phyloP scores from a whole-genome alignment of 1,140 invertebrate genomes.

The Platyura marginata region DNA sequence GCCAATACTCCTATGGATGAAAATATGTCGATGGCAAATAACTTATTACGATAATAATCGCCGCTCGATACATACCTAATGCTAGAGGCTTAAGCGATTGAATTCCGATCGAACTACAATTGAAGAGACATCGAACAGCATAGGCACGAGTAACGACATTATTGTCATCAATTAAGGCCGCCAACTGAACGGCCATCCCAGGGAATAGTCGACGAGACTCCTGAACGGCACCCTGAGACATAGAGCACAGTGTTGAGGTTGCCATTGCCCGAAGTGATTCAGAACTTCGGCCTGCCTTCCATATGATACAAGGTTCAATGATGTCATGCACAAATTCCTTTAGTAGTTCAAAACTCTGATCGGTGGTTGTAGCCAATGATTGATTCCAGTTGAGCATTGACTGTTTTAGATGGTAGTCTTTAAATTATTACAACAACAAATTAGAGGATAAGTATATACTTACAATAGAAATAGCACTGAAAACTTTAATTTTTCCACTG shows the following conservation, averaged over 20 bases:
- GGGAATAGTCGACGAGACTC: slow-evolving; percentile 10
- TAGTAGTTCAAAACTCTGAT: slow-evolving; percentile 11
- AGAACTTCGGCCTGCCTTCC: slow-evolving; percentile 63
- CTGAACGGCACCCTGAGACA: slow-evolving; percentile 35
- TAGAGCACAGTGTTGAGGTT: slow-evolving; percentile 48
- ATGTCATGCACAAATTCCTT: slow-evolving; percentile 28
- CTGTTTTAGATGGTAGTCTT: background rate
- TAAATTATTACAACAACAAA: no score
- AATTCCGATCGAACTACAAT: slow-evolving; percentile 11
- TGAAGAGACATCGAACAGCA: slow-evolving; percentile 13
- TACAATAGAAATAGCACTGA: slow-evolving; percentile 15
- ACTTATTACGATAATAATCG: slow-evolving; percentile 10
- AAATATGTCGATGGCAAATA: slow-evolving; percentile 20
- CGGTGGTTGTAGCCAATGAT: slow-evolving; percentile 8
- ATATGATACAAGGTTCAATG: slow-evolving; percentile 55
- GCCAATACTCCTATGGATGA: slow-evolving; percentile 43
- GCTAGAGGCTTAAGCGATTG: slow-evolving; percentile 12
- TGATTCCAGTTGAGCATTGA: slow-evolving; percentile 13
- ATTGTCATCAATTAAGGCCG: slow-evolving; percentile 16
- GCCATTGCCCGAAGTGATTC: slow-evolving; percentile 64
- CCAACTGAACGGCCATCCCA: slow-evolving; percentile 9
- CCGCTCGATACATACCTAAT: slow-evolving; percentile 4
- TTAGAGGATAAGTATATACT: no score
- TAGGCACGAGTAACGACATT: slow-evolving; percentile 15
- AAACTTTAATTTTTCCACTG: slow-evolving; percentile 17